Evolutionary conservation across 2,888 invertebrate species (phyloP), one percentile per base, ranked within the genome.

Genomic region (Ornithoptera priamus): DNA sequence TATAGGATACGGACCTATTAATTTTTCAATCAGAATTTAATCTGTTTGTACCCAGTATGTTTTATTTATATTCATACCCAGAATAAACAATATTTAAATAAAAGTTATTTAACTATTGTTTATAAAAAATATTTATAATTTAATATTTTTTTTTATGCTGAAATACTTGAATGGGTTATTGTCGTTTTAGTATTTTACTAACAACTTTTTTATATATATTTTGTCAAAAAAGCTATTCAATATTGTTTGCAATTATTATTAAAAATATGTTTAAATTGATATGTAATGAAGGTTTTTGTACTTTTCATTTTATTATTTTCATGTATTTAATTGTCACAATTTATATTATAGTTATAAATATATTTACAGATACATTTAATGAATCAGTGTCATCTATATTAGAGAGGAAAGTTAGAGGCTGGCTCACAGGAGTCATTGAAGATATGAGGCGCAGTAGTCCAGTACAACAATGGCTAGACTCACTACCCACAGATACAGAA

Each of bases 381-480:
- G 89, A 90, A 69, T 84, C 92, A 65, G 92, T 92, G 17, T 90
- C 91, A 70, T 84, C 90, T 76, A 81, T 91, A 83, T 79, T 93
- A 78, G 92, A 92, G 75, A 81, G 91, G 69, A 90, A 90, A 81
- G 91, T 92, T 50, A 83, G 92, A 74, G 88, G 90, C 75, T 93
- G 93, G 93, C 81, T 93, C 24, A 88, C 87, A 76, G 91, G 92
- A 60, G 90, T 93, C 5, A 86, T 93, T 73, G 89, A 90, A 84
- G 94, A 94, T 78, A 94, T 94, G 94, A 86, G 94, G 77, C 94
- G 94, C 70, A 95, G 94, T 81, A 94, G 95, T 74, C 94, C 95
- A 64, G 95, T 96, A 66, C 96, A 96, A 75, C 95, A 95, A 89
- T 96, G 96, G 96, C 93, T 96, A 73, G 95, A 96, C 80, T 95